Evolutionary conservation across 2,113 vertebrate species (phyloP), one percentile per base, ranked within the genome.

Genomic region (Cyprinodon tularosa): DNA sequence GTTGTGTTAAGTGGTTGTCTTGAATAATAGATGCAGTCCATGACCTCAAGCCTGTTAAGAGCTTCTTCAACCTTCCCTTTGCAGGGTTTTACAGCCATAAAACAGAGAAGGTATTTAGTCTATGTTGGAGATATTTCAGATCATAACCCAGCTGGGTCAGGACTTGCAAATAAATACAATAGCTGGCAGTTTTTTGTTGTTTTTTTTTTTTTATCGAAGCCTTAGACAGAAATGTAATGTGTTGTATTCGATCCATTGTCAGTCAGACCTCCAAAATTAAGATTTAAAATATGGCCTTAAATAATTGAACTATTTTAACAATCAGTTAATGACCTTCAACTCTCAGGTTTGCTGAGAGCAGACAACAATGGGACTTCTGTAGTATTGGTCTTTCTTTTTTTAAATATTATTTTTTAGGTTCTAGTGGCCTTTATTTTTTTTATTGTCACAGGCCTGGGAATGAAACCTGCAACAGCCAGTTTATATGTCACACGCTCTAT

Each of bases 1-100:
- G 77, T 66, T 71, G 48, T 66, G 75, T 83, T 86, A 81, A 90
- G 82, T 72, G 53, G 53, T 71, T 74, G 48, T 62, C 64, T 39
- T 86, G 71, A 90, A 89, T 91, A 87, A 87, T 83, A 67, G 60
- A 84, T 84, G 61, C 0, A 5, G 11, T 72, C 10, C 12, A 50
- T 6, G 3, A 53, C 67, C 66, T 67, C 66, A 67, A 66, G 68
- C 61, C 48, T 89, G 64, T 77, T 85, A 53, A 53, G 50, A 53
- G 50, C 50, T 53, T 53, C 50, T n/a, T 20, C 14, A 9, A 14
- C 15, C 50, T 53, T 53, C 50, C 17, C 17, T 53, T 2, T 53
- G 50, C 50, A 20, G 50, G 17, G 50, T 53, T 53, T 53, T 53
- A 50, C 17, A 50, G 14, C 14, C 48, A 17, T 50, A 50, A 50